phyloP scores from a whole-genome alignment of 2,797 vertebrate species.

The Xenopus petersii region DNA sequence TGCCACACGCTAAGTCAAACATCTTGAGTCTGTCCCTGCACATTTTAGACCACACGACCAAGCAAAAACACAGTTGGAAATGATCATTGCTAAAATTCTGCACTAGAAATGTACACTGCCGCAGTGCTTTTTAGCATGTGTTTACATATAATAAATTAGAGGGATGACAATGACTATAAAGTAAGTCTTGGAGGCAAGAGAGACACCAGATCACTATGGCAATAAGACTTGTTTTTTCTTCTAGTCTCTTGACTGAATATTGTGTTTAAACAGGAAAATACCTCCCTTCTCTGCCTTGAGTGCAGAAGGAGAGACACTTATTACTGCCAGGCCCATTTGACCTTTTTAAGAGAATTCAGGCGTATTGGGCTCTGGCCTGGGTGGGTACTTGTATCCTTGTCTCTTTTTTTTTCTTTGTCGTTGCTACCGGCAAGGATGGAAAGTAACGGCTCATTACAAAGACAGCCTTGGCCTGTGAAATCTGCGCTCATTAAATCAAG shows the following conservation, averaged over 20 bases:
- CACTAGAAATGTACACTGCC: not conserved
- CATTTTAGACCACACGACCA: not conserved
- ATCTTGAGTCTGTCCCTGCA: no score
- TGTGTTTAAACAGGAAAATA: constrained; percentile 17
- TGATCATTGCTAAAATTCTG: not conserved
- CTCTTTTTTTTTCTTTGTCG: constrained; percentile 18
- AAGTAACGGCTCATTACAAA: constrained; percentile 29
- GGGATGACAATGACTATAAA: constrained; percentile 23
- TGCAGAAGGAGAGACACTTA: constrained; percentile 11
- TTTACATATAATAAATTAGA: constrained; percentile 4
- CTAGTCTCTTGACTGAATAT: constrained; percentile 47
- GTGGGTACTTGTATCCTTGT: constrained; percentile 27
- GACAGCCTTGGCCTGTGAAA: constrained; percentile 18
- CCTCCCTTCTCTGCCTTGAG: constrained; percentile 23
- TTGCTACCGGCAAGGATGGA: constrained; percentile 28
- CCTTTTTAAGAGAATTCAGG: constrained; percentile 35
- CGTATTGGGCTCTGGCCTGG: constrained; percentile 12
- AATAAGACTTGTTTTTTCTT: constrained; percentile 43
- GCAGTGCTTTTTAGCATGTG: constrained; percentile 1
- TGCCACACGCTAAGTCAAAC: no score
- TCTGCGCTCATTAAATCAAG: constrained; percentile 28
- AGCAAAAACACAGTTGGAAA: not conserved
- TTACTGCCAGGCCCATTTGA: constrained; percentile 26
- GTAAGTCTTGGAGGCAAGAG: not conserved
- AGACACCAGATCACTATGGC: constrained; percentile 18